phyloP scores from a whole-genome alignment of 2,797 vertebrate genomes.

The Steatocranus sp. region DNA sequence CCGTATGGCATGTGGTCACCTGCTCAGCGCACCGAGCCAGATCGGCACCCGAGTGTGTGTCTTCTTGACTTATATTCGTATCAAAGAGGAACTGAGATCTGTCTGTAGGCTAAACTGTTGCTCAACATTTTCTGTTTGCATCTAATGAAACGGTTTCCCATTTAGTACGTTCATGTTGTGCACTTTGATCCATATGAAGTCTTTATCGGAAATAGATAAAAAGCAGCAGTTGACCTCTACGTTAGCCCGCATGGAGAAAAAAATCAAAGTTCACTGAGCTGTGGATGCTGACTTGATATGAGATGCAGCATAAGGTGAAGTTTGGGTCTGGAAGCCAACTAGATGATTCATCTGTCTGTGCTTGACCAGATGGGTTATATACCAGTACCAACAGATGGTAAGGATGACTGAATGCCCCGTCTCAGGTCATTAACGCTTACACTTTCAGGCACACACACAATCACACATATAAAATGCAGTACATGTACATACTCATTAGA shows the following conservation, averaged over 20 bases:
- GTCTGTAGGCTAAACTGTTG: background rate
- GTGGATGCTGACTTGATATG: conserved; percentile 34
- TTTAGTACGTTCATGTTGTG: background rate
- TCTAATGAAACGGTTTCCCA: background rate
- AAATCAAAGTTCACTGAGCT: conserved; percentile 16
- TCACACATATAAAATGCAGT: background rate
- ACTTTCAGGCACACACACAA: conserved; percentile 19
- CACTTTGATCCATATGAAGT: background rate
- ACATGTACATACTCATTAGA: background rate
- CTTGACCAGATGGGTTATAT: conserved; percentile 63
- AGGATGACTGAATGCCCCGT: conserved; percentile 53
- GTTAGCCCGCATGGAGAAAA: background rate
- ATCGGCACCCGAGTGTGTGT: fast-evolving
- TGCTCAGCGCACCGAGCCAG: background rate
- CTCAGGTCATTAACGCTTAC: conserved; percentile 56
- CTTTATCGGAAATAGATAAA: background rate
- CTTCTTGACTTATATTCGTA: background rate
- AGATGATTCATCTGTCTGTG: conserved; percentile 57
- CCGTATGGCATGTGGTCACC: background rate
- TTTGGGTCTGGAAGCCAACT: conserved; percentile 52
- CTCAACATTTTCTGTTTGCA: background rate
- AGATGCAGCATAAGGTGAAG: conserved; percentile 35
- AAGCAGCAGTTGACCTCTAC: conserved; percentile 43
- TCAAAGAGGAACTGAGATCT: background rate
- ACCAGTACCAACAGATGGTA: conserved; percentile 60